These are phyloP conservation scores for Holacanthella duospinosa DNA, from an alignment of 2,888 invertebrate genomes.

Conservation along the genomic window DNA sequence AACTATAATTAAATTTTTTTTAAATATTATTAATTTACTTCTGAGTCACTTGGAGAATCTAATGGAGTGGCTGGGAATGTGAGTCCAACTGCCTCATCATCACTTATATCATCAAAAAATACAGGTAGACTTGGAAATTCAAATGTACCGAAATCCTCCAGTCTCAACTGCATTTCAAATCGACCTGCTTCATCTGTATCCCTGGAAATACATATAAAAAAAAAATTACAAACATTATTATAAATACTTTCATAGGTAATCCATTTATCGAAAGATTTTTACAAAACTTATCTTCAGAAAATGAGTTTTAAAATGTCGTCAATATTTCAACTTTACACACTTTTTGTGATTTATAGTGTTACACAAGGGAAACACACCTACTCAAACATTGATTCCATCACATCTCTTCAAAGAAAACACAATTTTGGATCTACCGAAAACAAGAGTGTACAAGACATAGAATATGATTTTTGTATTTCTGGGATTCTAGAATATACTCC, in stretches of 20 bases:
- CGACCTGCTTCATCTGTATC: neutral
- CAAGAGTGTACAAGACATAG: neutral
- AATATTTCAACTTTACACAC: too few species aligned
- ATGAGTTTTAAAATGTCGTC: too few species aligned
- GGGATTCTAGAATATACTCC: neutral
- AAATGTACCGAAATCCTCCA: slow-evolving; percentile 25
- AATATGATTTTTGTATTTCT: slow-evolving; percentile 2
- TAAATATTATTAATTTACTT: slow-evolving; percentile 13
- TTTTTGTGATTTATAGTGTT: too few species aligned
- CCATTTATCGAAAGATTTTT: too few species aligned
- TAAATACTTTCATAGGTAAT: too few species aligned
- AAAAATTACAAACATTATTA: neutral
- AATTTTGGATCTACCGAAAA: neutral
- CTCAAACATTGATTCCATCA: slow-evolving; percentile 6
- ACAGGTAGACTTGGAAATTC: slow-evolving; percentile 28
- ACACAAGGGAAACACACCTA: neutral
- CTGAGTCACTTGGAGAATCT: slow-evolving; percentile 34
- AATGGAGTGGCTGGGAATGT: slow-evolving; percentile 35
- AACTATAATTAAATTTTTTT: neutral
- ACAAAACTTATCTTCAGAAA: too few species aligned
- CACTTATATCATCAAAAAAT: slow-evolving; percentile 25
- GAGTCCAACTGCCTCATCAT: slow-evolving; percentile 34
- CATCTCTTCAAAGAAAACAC: neutral
- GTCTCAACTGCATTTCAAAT: neutral
- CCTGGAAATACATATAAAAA: neutral